Conservation (phyloP, 2,113 vertebrate species). For the Menidia beryllina region DNA sequence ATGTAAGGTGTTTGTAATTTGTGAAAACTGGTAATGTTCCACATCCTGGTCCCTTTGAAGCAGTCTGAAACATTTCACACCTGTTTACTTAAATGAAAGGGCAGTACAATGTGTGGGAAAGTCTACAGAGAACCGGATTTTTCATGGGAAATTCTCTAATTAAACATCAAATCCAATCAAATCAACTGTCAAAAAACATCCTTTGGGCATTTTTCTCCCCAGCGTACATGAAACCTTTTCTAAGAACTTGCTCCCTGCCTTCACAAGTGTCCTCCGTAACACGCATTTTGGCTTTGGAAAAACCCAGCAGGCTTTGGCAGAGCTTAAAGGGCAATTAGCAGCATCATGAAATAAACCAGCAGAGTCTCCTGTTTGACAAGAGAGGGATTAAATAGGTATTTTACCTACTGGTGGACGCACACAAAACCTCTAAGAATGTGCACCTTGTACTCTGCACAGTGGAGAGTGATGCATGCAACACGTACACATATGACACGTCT, state of each 20-base stretch:
- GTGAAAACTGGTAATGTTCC: too few relatives aligned
- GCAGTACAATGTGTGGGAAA: too few relatives aligned
- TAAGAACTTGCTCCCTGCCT: conserved; percentile 13
- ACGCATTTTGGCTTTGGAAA: conserved; percentile 39
- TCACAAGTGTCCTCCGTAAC: conserved; percentile 18
- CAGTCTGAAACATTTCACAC: not conserved
- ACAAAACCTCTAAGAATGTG: conserved; percentile 1
- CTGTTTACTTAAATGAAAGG: not conserved
- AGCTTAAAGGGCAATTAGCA: conserved; percentile 52
- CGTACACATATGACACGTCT: not conserved
- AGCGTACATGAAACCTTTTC: not conserved
- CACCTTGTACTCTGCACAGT: not conserved
- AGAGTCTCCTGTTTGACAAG: conserved; percentile 56
- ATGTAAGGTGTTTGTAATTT: too few relatives aligned
- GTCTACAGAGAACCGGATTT: not conserved
- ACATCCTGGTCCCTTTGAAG: not conserved
- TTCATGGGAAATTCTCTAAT: not conserved
- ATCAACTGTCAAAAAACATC: too few relatives aligned
- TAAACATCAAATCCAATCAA: not conserved
- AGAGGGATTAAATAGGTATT: conserved; percentile 30
- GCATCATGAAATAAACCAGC: conserved; percentile 61
- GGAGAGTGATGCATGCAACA: not conserved
- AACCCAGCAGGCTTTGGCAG: conserved; percentile 49
- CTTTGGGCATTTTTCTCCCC: not conserved
- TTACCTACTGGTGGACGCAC: conserved; percentile 4